A percentile compares a stretch with the other conserved stretches of the same genome.
phyloP scores from a whole-genome alignment of 2,113 vertebrate genomes.

The Caracal caracal region DNA sequence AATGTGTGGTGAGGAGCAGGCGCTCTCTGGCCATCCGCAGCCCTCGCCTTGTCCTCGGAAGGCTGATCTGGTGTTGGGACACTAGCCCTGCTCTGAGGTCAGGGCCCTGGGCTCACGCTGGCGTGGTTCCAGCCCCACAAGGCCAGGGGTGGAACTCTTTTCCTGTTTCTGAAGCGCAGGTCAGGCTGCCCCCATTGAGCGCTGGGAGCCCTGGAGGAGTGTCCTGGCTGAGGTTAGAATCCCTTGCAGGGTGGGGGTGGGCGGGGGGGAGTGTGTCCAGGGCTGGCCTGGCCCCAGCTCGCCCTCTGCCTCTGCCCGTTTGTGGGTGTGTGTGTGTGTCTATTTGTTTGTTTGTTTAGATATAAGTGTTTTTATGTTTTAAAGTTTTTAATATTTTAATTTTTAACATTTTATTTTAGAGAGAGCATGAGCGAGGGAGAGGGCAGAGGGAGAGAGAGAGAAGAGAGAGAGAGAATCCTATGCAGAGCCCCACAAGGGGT shows the following conservation, averaged over 20 bases:
- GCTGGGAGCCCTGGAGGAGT: not conserved
- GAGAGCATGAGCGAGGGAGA: no score
- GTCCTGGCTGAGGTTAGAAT: no score
- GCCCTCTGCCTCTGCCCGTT: no score
- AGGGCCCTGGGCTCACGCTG: not conserved
- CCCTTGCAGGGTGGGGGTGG: no score
- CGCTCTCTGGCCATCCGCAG: not conserved
- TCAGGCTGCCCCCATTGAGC: not conserved
- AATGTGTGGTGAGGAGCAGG: not conserved
- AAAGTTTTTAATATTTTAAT: not conserved
- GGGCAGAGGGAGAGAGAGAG: no score
- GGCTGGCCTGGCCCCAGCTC: not conserved
- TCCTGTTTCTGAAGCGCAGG: not conserved
- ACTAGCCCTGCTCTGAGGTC: not conserved
- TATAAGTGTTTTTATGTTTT: not conserved
- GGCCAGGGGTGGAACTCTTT: rapidly evolving
- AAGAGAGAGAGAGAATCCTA: no score
- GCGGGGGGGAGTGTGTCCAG: no score
- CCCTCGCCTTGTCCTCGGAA: not conserved
- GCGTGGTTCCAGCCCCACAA: not conserved
- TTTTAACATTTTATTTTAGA: no score
- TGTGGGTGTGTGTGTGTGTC: not conserved
- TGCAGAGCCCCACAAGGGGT: no score
- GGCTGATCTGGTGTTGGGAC: not conserved
- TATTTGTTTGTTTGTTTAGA: not conserved